Evolutionary conservation across 2,797 vertebrate genomes (phyloP), one percentile per base, ranked within the genome.

Genomic region (Diplodus sargus): DNA sequence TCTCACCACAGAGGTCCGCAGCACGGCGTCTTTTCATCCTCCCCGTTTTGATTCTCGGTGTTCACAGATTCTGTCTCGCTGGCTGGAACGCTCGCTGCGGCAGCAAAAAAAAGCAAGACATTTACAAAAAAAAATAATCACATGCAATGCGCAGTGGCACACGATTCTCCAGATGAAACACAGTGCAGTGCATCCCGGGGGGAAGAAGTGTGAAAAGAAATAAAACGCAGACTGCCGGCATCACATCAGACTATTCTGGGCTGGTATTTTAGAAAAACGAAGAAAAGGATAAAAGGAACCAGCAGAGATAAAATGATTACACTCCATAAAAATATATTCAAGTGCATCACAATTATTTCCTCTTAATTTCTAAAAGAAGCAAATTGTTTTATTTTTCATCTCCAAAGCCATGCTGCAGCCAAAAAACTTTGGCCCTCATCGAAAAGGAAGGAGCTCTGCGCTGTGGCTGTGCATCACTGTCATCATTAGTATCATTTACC

Each of bases 41-140:
- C 97, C 13, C 94, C 97, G 3, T 95, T 97, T 62, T 96, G 97
- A 3, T 97, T 98, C 91, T 99, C 98, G 0, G 97, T 98, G 92
- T 98, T 99, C 80, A 98, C 97, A 0, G 98, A 99, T 66, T 99
- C 98, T 0, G 97, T 98, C 91, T 99, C 98, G 1, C 98, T 99
- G 72, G 97, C 96, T 43, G 97, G 98, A 91, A 97, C 96, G 79
- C 97, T 99, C 71, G 97, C 98, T 99, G 96, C 87, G 78, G 93
- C 90, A 62, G 68, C 69, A 91, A 68, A 90, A 17, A 17, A 58
- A 71, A 81, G 66, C 57, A 85, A 34, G 30, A 66, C 18, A 62
- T 81, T 87, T 80, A 74, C 2, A 28, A 61, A 81, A 51, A 63
- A 57, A 4, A 56, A 57, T 5, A 85, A 60, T 69, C 58, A 54